Conservation (phyloP, 2,113 vertebrate species). For the Mirza zaza region DNA sequence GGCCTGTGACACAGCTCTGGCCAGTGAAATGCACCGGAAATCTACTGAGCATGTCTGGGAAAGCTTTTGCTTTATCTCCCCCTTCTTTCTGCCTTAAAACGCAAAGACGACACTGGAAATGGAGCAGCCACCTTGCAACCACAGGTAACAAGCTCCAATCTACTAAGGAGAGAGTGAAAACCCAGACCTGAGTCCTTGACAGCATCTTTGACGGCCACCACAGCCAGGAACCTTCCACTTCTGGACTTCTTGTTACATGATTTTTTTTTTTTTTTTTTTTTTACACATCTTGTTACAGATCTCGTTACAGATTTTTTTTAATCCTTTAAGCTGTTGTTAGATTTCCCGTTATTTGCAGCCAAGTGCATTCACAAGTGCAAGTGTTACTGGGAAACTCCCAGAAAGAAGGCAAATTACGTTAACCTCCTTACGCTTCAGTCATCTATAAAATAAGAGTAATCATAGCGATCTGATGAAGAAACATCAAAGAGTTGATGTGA, state of each 20-base stretch:
- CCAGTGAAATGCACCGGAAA: background rate
- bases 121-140: background rate
- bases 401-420: constrained; percentile 9
- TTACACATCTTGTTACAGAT: no score
- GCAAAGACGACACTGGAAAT: background rate
- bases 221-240: background rate
- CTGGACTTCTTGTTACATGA: background rate
- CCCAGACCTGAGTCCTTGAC: background rate
- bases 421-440: background rate
- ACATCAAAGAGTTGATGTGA: background rate
- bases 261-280: no score
- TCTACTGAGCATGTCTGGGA: background rate
- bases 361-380: background rate
- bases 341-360: background rate
- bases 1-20: background rate
- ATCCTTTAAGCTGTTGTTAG: background rate
- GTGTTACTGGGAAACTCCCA: background rate
- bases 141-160: background rate
- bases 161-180: background rate
- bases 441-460: background rate
- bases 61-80: background rate
- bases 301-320: background rate
- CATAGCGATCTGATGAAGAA: background rate
- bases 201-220: background rate
- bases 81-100: background rate